Conservation (phyloP, 2,797 vertebrate species). For the Enteromius unitaeniatus region DNA sequence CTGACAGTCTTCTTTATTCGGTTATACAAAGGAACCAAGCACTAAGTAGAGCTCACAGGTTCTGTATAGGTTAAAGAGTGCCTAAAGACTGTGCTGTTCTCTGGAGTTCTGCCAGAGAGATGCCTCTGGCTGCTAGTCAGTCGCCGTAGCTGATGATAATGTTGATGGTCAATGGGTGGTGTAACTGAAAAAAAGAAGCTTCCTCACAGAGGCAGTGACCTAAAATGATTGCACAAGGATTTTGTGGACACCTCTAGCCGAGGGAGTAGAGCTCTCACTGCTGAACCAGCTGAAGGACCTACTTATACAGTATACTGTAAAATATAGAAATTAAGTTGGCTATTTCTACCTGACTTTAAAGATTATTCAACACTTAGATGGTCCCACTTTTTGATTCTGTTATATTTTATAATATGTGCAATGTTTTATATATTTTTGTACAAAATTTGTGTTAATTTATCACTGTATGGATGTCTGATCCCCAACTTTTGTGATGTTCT, state of each 20-base stretch:
- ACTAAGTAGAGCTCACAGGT: background rate
- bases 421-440: background rate
- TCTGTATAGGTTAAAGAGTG: slow-evolving; percentile 28
- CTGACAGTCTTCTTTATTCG: background rate
- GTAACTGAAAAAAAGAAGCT: slow-evolving; percentile 17
- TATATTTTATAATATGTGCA: background rate
- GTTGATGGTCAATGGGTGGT: slow-evolving; percentile 28
- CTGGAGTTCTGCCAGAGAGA: slow-evolving; percentile 19
- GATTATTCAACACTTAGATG: background rate
- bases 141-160: slow-evolving; percentile 37
- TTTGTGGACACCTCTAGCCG: slow-evolving; percentile 32
- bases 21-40: slow-evolving; percentile 7
- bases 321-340: background rate
- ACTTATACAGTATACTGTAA: background rate
- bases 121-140: slow-evolving; percentile 28
- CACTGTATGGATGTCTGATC: background rate
- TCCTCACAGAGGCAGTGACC: slow-evolving; percentile 39
- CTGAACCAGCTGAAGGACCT: background rate
- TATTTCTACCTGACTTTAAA: background rate
- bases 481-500: background rate
- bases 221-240: slow-evolving; percentile 43
- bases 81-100: slow-evolving; percentile 22
- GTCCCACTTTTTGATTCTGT: background rate
- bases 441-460: background rate
- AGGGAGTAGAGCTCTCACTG: background rate